Evolutionary conservation across 2,888 invertebrate species (phyloP).

Genomic region (Morinoia aosen): DNA sequence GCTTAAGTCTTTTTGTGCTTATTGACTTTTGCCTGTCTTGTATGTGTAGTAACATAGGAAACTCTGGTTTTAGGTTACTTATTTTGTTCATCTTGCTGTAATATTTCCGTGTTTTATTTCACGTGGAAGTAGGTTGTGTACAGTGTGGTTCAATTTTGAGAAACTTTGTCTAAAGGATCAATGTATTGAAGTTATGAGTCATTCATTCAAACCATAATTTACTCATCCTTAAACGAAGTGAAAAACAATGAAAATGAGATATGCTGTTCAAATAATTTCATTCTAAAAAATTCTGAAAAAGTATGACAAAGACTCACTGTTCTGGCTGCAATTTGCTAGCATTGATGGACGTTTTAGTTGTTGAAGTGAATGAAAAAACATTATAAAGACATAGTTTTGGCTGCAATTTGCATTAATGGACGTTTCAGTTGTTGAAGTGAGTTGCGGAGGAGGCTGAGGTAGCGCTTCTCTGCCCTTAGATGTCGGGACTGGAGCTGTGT

Average conservation of each 20-base stretch:
- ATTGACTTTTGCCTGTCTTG: too few species aligned
- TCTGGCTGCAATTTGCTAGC: neutral
- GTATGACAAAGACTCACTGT: neutral
- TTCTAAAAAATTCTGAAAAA: neutral
- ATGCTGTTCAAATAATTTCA: neutral
- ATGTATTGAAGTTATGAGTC: too few species aligned
- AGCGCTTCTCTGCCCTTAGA: conserved; percentile 37
- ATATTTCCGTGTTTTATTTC: too few species aligned
- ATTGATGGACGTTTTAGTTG: neutral
- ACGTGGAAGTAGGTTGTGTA: neutral
- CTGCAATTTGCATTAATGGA: neutral
- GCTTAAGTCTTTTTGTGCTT: too few species aligned
- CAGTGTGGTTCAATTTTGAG: neutral
- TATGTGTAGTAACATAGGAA: too few species aligned
- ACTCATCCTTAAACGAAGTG: neutral
- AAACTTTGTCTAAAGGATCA: too few species aligned
- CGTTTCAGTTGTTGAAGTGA: neutral
- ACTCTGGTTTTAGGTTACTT: too few species aligned
- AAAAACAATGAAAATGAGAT: neutral
- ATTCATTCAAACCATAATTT: too few species aligned
- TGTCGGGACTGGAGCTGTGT: conserved; percentile 1
- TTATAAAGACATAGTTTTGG: too few species aligned
- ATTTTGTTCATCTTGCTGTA: too few species aligned
- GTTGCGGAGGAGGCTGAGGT: conserved; percentile 23
- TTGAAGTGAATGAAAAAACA: neutral